Conservation (phyloP, 2,797 vertebrate genomes). For the Hypotaenidia okinawae region DNA sequence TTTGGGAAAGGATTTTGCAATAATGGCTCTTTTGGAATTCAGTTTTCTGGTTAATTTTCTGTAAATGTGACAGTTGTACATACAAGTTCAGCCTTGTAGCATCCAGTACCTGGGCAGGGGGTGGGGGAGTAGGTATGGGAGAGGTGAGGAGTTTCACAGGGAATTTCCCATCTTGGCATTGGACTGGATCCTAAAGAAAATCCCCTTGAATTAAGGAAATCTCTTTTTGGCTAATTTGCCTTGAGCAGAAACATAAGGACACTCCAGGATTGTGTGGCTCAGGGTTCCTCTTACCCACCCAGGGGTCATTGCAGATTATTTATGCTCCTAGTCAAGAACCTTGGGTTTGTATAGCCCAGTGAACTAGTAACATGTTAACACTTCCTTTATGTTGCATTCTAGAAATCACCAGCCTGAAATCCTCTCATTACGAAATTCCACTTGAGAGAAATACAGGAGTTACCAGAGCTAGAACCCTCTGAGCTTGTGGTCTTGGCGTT, state of each 20-base stretch:
- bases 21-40: background rate
- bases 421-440: background rate
- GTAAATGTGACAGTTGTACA: background rate
- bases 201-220: background rate
- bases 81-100: background rate
- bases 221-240: background rate
- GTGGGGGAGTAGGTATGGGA: background rate
- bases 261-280: background rate
- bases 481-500: fast-evolving
- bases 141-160: background rate
- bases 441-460: background rate
- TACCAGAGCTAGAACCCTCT: background rate
- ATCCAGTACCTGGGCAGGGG: background rate
- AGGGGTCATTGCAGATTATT: background rate
- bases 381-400: background rate
- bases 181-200: background rate
- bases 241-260: fast-evolving
- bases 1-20: background rate
- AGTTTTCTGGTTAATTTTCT: background rate
- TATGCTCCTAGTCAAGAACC: background rate
- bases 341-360: background rate
- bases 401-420: background rate
- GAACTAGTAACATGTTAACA: background rate
- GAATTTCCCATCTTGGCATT: background rate
- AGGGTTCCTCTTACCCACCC: background rate